A percentile compares a stretch with the other conserved stretches of the same genome.
These are phyloP conservation scores for Psilopsiagon aurifrons DNA, from an alignment of 2,113 vertebrate genomes.

Conservation along the genomic window DNA sequence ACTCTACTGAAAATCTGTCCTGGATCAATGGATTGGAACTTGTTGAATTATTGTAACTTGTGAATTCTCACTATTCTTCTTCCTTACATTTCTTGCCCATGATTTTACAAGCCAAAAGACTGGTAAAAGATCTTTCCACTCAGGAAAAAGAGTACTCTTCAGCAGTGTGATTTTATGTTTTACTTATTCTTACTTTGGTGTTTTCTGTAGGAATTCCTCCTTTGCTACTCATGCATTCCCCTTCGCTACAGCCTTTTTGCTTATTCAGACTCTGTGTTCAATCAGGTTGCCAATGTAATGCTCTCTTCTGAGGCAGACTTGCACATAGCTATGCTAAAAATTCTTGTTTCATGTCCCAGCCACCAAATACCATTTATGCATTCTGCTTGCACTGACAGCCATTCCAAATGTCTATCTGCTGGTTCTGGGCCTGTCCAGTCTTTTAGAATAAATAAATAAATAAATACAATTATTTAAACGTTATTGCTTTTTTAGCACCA, in stretches of 20 bases:
- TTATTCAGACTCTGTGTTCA: not conserved
- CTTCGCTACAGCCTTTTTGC: not conserved
- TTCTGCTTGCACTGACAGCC: not conserved
- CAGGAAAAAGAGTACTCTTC: not conserved
- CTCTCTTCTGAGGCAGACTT: not conserved
- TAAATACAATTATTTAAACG: not conserved
- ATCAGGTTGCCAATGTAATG: not conserved
- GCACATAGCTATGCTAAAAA: not conserved
- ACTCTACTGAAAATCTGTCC: not conserved
- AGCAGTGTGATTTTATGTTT: not conserved
- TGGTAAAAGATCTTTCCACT: not conserved
- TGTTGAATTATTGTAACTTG: not conserved
- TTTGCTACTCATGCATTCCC: not conserved
- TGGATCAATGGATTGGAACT: not conserved
- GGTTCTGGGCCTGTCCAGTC: not conserved
- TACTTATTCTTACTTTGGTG: not conserved
- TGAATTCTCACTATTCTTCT: not conserved
- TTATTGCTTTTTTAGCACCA: not conserved
- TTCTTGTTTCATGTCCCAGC: not conserved
- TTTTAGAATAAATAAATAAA: not conserved
- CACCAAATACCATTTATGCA: not conserved
- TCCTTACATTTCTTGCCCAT: not conserved
- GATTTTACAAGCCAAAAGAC: fast-evolving
- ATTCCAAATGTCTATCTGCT: not conserved
- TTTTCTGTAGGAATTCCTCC: not conserved